Conservation (phyloP, 1,140 invertebrate genomes). For the Drosophila ercepeae region DNA sequence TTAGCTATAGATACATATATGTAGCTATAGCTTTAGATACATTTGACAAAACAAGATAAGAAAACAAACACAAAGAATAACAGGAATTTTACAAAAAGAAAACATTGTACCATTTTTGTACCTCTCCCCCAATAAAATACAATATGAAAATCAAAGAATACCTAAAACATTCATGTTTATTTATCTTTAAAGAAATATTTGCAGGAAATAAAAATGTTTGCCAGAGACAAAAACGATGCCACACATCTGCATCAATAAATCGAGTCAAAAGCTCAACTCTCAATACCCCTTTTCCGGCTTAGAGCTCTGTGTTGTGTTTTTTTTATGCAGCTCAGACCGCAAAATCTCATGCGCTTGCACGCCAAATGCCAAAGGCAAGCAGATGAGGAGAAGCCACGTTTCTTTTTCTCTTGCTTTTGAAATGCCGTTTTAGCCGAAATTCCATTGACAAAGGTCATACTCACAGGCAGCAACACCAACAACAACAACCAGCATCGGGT, state of each 20-base stretch:
- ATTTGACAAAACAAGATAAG: not conserved
- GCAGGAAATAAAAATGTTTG: too few relatives aligned
- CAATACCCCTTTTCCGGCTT: constrained; percentile 40
- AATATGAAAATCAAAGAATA: not conserved
- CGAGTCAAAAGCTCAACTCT: constrained; percentile 44
- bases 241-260: constrained; percentile 45
- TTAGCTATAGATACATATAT: too few relatives aligned
- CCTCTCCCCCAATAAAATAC: too few relatives aligned
- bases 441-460: constrained; percentile 80
- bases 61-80: not conserved
- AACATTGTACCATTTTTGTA: too few relatives aligned
- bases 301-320: not conserved
- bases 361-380: constrained; percentile 33
- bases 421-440: constrained; percentile 55
- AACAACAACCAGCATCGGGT: constrained; percentile 24
- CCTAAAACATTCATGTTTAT: too few relatives aligned
- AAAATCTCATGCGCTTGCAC: constrained; percentile 26
- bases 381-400: not conserved
- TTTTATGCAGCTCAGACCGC: constrained; percentile 16
- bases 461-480: constrained; percentile 41
- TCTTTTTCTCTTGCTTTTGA: constrained; percentile 4
- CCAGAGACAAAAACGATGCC: too few relatives aligned
- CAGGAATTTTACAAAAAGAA: not conserved
- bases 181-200: too few relatives aligned
- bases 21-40: too few relatives aligned